A percentile compares a stretch with the other conserved stretches of the same genome.
phyloP scores from a whole-genome alignment of 2,888 invertebrate species.

The Caenorhabditis sp. region DNA sequence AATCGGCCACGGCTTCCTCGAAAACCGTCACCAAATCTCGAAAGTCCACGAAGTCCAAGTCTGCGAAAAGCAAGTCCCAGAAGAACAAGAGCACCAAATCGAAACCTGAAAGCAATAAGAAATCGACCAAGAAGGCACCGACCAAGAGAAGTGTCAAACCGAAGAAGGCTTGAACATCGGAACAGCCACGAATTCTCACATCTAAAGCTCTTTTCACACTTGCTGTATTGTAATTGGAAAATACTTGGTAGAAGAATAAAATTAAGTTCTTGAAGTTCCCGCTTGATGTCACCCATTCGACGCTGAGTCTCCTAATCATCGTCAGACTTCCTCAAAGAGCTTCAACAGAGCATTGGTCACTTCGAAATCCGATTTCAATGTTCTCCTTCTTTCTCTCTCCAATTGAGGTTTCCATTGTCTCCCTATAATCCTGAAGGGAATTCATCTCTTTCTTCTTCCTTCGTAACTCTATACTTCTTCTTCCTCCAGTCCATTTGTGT shows the following conservation, averaged over 20 bases:
- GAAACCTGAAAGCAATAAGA: background rate
- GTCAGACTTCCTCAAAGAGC: background rate
- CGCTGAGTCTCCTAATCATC: background rate
- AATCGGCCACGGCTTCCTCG: background rate
- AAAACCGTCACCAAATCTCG: background rate
- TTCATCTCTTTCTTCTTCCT: slow-evolving; percentile 4
- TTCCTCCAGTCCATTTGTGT: slow-evolving; percentile 7
- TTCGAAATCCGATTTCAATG: slow-evolving; percentile 12
- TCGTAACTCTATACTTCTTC: slow-evolving; percentile 15
- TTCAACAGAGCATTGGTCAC: slow-evolving; percentile 10
- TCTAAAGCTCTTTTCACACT: background rate
- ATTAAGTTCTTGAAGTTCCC: no score
- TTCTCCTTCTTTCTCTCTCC: slow-evolving; percentile 11
- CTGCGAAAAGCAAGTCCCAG: background rate
- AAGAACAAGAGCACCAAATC: slow-evolving; percentile 1
- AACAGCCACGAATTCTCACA: background rate
- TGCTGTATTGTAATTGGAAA: background rate
- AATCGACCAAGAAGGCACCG: slow-evolving; percentile 18
- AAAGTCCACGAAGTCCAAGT: background rate
- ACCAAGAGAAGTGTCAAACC: slow-evolving; percentile 15
- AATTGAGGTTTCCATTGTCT: slow-evolving; percentile 14
- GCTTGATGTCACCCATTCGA: background rate
- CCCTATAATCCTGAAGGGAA: background rate
- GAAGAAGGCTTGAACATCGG: background rate
- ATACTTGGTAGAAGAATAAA: no score